Evolutionary conservation across 2,113 vertebrate genomes (phyloP), one percentile per base, ranked within the genome.

Genomic region (Psittacula cyanocephala): DNA sequence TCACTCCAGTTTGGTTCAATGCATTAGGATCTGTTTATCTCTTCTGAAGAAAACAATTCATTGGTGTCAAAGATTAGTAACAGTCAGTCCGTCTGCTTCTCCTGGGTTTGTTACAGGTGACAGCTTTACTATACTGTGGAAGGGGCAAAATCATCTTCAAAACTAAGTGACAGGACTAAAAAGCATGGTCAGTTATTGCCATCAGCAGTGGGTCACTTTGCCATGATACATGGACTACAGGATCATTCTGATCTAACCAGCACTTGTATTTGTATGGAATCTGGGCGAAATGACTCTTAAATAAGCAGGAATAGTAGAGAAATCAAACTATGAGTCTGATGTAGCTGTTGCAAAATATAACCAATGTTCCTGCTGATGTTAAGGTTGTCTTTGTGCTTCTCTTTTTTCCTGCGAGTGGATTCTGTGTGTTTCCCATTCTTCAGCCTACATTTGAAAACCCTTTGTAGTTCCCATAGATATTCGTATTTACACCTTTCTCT

Each of bases 161-260:
- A 88, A 44, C 39, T 16, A 5, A 1, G 2, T 60, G 57, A 39
- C 47, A 0, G 1, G 43, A 14, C 43, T 44, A 28, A 13, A 24
- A 69, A 63, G 25, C 1, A 1, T 53, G 47, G 47, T 31, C 57
- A 11, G 5, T 18, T 2, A 0, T 35, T 76, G 79, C 5, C 0
- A 0, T 4, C 64, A 52, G 18, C 17, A 2, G 2, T 31, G 72
- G 67, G 76, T 68, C n/a, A 29, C 16, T 80, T 76, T 43, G 24
- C 44, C 44, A 27, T 1, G 1, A 24, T 6, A 2, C 1, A 1
- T 27, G 44, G 31, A 25, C 46, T 29, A 0, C 41, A 7, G 35
- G 17, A 47, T 62, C 16, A 2, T 53, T 52, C 33, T 67, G 47
- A 22, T 47, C n/a, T 27, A 74, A 41, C 3, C 59, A 63, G 37